Evolutionary conservation across 35 echinoderm and acorn worm genomes (phyloP), one percentile per base, ranked within the genome.

Genomic region (Nesometra sesokonis): DNA sequence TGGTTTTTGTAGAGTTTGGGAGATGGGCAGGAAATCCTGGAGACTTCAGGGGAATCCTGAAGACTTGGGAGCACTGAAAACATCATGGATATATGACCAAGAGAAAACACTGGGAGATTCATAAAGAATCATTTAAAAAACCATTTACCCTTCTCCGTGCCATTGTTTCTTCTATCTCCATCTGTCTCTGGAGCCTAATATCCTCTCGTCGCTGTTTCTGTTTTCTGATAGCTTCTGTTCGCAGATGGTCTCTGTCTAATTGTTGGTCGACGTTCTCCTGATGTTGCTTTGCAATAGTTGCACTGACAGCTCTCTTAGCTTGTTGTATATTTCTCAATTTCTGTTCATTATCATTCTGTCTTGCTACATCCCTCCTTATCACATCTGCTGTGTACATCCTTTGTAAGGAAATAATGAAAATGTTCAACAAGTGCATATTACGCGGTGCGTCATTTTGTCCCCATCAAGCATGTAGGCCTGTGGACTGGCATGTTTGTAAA

Each of bases 381-480:
- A 93, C 83, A 57, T 93, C 94, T 0, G 94, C 94, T 15, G 89
- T 79, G 77, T 84, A 97, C 82, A 88, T 87, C 81, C 94, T 93
- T 57, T 80, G 21, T 32, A 88, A 15, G 2, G 19, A 81, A 15
- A 29, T 27, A 80, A 91, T n/a, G n/a, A n/a, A n/a, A n/a, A n/a
- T n/a, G n/a, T n/a, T n/a, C n/a, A 90, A 40, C 1, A 35, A 86
- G 30, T 84, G 32, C 1, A 27, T 23, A 88, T 13, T 19, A 32
- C 79, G 13, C 13, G 13, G 13, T 13, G 32, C 13, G 32, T 32
- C 17, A 13, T 13, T 32, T 0, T 15, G 15, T 32, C 21, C 17
- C 0, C 17, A 32, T 17, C 0, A 17, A 0, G 33, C 17, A 32
- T 30, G 15, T 76, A 17, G 78, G 17, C 0, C 35, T 80, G 78